Evolutionary conservation across 2,113 vertebrate genomes (phyloP).

Genomic region (Hipposideros armiger): DNA sequence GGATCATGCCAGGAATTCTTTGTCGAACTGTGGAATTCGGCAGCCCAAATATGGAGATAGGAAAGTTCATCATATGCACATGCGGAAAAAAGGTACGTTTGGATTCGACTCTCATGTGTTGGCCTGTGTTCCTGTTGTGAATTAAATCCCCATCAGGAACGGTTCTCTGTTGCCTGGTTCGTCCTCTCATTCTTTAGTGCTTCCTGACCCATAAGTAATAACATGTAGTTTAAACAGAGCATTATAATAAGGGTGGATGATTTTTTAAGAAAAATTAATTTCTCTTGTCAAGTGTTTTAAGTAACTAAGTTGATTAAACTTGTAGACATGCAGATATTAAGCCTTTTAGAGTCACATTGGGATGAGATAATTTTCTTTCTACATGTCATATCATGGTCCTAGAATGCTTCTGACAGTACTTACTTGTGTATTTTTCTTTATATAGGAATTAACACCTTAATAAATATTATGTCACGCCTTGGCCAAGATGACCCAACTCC

Average conservation of each 20-base stretch:
- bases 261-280: constrained; percentile 29
- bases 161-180: background rate
- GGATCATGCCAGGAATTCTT: constrained; percentile 97
- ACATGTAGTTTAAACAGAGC: background rate
- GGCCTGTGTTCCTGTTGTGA: background rate
- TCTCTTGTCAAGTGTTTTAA: background rate
- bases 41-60: constrained; percentile 99
- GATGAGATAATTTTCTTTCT: constrained; percentile 43
- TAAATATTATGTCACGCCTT: constrained; percentile 99
- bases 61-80: constrained; percentile 99
- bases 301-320: background rate
- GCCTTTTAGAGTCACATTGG: constrained; percentile 2
- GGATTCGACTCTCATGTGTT: background rate
- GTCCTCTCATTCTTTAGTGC: background rate
- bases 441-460: constrained; percentile 98
- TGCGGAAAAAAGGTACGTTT: constrained; percentile 96
- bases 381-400: background rate
- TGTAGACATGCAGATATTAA: constrained; percentile 30
- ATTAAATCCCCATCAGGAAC: background rate
- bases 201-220: background rate
- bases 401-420: constrained; percentile 53
- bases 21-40: constrained; percentile 98
- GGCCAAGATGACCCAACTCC: constrained; percentile 99
- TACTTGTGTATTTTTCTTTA: constrained; percentile 74
- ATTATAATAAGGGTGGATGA: background rate